phyloP scores from a whole-genome alignment of 2,113 vertebrate species.

The Platysternon megacephalum region DNA sequence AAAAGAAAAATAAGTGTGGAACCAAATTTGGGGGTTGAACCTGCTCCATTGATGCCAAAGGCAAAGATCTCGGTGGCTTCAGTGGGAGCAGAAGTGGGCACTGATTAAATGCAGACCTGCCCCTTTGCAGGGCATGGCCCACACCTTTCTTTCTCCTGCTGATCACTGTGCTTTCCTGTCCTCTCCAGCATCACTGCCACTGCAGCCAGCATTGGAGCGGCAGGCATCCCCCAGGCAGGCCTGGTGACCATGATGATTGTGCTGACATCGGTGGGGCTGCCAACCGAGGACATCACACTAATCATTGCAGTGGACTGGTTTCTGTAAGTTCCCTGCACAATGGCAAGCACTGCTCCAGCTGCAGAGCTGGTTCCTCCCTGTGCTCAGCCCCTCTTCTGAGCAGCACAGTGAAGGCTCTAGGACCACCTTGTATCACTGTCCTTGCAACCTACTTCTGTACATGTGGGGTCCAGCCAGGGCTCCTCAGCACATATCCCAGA shows the following conservation, averaged over 20 bases:
- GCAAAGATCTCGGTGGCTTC: not conserved
- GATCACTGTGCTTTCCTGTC: conserved; percentile 38
- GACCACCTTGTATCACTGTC: not conserved
- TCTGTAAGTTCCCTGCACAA: conserved; percentile 86
- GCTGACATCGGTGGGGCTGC: conserved; percentile 96
- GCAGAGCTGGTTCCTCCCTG: not conserved
- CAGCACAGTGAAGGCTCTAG: not conserved
- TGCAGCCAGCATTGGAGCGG: conserved; percentile 96
- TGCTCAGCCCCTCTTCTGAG: not conserved
- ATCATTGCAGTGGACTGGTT: conserved; percentile 99
- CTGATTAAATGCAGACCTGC: not conserved
- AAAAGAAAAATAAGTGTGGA: not conserved
- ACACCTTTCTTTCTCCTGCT: not conserved
- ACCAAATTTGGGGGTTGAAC: not conserved
- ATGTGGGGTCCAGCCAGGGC: not conserved
- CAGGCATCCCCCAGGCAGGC: conserved; percentile 96
- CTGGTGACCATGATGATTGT: conserved; percentile 99
- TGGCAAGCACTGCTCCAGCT: not conserved
- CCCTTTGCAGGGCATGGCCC: not conserved
- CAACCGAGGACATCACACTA: conserved; percentile 95
- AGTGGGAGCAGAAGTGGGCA: not conserved
- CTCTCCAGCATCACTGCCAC: conserved; percentile 93
- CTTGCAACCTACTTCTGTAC: not conserved
- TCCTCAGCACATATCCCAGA: not conserved
- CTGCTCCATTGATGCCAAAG: not conserved